phyloP scores from a whole-genome alignment of 2,888 invertebrate genomes.

The Cinara cedri region DNA sequence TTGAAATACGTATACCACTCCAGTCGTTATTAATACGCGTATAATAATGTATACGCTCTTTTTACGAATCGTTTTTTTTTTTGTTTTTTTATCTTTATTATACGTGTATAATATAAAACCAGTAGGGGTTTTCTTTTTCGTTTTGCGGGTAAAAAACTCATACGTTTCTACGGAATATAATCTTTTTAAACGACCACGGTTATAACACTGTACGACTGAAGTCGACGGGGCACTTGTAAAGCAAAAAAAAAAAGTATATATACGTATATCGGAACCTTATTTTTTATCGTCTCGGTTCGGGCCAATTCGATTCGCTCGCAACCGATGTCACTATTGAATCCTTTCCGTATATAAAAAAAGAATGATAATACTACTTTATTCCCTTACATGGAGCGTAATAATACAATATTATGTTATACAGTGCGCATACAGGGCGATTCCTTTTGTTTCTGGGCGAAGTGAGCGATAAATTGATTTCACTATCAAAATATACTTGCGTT shows the following conservation, averaged over 20 bases:
- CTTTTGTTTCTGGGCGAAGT: too few relatives aligned
- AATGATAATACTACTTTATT: too few relatives aligned
- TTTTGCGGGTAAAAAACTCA: neutral
- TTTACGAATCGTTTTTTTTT: too few relatives aligned
- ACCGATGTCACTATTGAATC: conserved; percentile 24
- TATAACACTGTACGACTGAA: neutral
- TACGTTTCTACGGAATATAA: neutral
- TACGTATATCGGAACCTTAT: neutral
- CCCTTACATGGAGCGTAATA: neutral
- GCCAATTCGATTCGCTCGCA: conserved; percentile 24
- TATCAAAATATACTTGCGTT: too few relatives aligned
- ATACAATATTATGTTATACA: neutral
- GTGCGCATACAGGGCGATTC: neutral
- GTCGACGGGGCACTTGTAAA: too few relatives aligned
- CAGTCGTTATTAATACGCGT: too few relatives aligned
- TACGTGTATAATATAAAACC: neutral
- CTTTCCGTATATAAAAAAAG: conserved; percentile 17
- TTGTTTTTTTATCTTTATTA: too few relatives aligned
- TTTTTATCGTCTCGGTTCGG: conserved; percentile 1
- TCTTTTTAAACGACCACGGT: neutral
- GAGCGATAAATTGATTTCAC: too few relatives aligned
- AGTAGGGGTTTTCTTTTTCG: neutral
- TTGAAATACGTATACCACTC: too few relatives aligned
- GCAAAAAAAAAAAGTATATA: neutral
- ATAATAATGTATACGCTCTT: too few relatives aligned